Evolutionary conservation across 2,888 invertebrate species (phyloP), one percentile per base, ranked within the genome.

Genomic region (Tachystola acroxantha): DNA sequence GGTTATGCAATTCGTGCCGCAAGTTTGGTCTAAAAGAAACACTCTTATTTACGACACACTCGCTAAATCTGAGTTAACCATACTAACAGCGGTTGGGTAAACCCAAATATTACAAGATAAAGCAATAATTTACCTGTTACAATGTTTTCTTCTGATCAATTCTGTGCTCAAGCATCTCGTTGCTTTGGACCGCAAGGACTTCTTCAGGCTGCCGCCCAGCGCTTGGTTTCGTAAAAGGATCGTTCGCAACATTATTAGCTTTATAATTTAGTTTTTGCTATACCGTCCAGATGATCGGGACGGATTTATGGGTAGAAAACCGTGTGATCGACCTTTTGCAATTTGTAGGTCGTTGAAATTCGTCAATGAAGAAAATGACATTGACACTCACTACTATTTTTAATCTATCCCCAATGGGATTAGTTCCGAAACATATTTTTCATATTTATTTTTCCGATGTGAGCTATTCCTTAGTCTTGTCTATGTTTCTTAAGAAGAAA

Each of bases 241-340:
- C 76, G 92, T 91, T 88, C 94, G 91, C 80, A 94, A 88, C 94
- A 94, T 94, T 75, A 86, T 86, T 59, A 53, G 53, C 53, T 62
- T 40, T 38, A 36, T 45, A 54, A 56, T 50, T 56, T 47, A 48
- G 42, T 64, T 70, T 66, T 57, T 64, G 57, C 65, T 71, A 67
- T 45, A 50, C 76, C 76, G 76, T 71, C 80, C 80, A 74, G 74
- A 48, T 73, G 65, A 64, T 64, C 53, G 58, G 79, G 78, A 81
- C 79, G 77, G 78, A 68, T 67, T 70, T 64, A 42, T 48, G 11
- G 27, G 7, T 11, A 43, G 46, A 51, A 48, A 62, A 60, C 55
- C 61, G 30, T 39, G 68, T 39, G 68, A 72, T 73, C 82, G 84
- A 86, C 86, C 86, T 86, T 81, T 77, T 71, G 50, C 51, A 56